Percentiles rank a stretch among this genome's conserved stretches.
These are phyloP conservation scores for Lepetodrilus schrolli DNA, from an alignment of 2,888 invertebrate species.

Conservation along the genomic window DNA sequence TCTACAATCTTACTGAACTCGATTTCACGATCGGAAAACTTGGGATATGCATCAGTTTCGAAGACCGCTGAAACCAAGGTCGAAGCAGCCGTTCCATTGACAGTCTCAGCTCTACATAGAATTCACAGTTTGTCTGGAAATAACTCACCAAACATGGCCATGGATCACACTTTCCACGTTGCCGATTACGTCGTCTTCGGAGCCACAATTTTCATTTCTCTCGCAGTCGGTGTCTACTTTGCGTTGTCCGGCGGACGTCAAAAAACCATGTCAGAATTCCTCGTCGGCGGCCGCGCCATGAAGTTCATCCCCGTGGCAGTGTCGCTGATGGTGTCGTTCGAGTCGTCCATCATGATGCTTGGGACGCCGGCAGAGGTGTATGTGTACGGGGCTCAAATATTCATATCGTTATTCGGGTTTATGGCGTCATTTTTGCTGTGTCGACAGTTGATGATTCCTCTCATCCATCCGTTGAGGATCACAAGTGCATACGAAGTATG, in stretches of 20 bases:
- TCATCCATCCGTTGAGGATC: slow-evolving; percentile 55
- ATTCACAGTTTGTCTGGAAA: too few species aligned
- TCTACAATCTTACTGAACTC: too few species aligned
- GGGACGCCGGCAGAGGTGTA: slow-evolving; percentile 62
- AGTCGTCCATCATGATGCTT: slow-evolving; percentile 65
- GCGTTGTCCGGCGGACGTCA: slow-evolving; percentile 40
- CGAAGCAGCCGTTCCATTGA: too few species aligned
- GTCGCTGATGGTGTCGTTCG: slow-evolving; percentile 61
- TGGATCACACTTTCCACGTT: slow-evolving; percentile 36
- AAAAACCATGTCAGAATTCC: slow-evolving; percentile 50
- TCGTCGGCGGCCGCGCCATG: slow-evolving; percentile 56
- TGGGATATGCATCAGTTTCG: too few species aligned
- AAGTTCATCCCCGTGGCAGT: slow-evolving; percentile 56
- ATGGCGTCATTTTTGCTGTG: slow-evolving; percentile 48
- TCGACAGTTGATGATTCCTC: slow-evolving; percentile 49
- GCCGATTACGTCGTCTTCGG: slow-evolving; percentile 56
- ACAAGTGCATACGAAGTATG: slow-evolving; percentile 63
- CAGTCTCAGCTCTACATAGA: too few species aligned
- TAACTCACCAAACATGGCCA: too few species aligned
- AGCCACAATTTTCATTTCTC: slow-evolving; percentile 49
- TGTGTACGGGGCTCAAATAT: slow-evolving; percentile 54
- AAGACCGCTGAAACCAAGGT: too few species aligned
- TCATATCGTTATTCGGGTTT: slow-evolving; percentile 47
- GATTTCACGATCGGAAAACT: too few species aligned
- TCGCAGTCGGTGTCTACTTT: slow-evolving; percentile 57